Evolutionary conservation across 2,113 vertebrate species (phyloP).

Genomic region (Oreochromis spilurus): DNA sequence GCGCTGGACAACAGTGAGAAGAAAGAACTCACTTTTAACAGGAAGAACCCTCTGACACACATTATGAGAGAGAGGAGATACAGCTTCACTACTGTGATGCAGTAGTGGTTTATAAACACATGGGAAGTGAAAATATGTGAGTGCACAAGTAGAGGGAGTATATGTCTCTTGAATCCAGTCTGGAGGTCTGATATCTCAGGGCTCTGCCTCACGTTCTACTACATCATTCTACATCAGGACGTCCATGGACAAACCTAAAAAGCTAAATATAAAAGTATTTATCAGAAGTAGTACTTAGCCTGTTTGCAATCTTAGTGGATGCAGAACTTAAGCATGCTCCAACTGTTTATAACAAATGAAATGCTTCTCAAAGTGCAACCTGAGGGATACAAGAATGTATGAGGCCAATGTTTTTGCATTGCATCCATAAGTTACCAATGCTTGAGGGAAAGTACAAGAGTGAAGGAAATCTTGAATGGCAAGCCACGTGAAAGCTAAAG

Average conservation of each 20-base stretch:
- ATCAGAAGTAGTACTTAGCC: not conserved
- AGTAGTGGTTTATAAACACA: not conserved
- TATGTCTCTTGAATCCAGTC: not conserved
- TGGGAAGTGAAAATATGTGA: not conserved
- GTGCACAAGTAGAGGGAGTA: not conserved
- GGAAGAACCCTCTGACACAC: not conserved
- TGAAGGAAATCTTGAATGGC: not conserved
- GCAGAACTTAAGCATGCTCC: not conserved
- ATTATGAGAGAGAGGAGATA: not conserved
- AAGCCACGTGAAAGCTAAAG: not conserved
- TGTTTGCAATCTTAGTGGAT: not conserved
- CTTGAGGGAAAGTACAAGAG: not conserved
- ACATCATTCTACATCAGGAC: not conserved
- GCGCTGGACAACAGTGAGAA: not conserved
- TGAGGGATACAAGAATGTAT: not conserved
- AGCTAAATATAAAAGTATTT: not conserved
- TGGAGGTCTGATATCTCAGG: not conserved
- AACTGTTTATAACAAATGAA: not conserved
- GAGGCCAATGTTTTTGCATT: not conserved
- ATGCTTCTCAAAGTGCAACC: not conserved
- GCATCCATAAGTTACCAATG: not conserved
- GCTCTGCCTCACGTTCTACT: not conserved
- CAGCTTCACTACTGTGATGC: rapidly evolving
- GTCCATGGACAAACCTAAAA: not conserved
- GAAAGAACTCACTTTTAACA: not conserved